Evolutionary conservation across 2,113 vertebrate species (phyloP).

Genomic region (Nothobranchius kuhntae): DNA sequence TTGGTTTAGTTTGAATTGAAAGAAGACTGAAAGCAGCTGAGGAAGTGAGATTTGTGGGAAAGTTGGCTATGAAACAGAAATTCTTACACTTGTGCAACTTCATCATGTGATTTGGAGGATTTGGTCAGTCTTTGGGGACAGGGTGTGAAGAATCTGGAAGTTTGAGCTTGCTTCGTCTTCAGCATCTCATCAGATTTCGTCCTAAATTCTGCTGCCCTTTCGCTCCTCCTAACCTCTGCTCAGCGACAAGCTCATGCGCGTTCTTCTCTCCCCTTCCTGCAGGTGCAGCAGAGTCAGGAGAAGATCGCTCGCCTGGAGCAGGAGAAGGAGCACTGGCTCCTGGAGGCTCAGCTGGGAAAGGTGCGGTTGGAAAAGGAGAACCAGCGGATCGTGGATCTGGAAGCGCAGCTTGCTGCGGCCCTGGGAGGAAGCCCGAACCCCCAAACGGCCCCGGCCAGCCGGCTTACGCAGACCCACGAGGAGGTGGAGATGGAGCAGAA

Average conservation of each 20-base stretch:
- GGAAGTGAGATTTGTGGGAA: not conserved
- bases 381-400: constrained; percentile 84
- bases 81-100: not conserved
- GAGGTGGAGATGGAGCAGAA: constrained; percentile 74
- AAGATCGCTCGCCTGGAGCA: constrained; percentile 97
- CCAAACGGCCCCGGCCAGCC: constrained; percentile 40
- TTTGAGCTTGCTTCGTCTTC: not conserved
- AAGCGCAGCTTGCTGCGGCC: constrained; percentile 75
- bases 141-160: constrained; percentile 22
- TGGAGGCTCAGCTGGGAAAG: constrained; percentile 94
- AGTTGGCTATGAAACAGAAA: not conserved
- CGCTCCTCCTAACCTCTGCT: constrained; percentile 9
- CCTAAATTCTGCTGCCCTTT: constrained; percentile 10
- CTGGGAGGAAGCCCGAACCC: constrained; percentile 64
- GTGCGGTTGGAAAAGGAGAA: constrained; percentile 95
- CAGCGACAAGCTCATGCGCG: too few relatives aligned
- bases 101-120: not conserved
- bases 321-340: constrained; percentile 98
- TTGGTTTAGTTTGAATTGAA: not conserved
- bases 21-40: not conserved
- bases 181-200: not conserved
- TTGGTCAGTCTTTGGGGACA: constrained; percentile 16
- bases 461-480: constrained; percentile 47
- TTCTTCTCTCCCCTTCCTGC: constrained; percentile 3
- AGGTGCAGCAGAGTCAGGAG: constrained; percentile 97